Base-by-base conservation (phyloP, 37 sponge, comb jelly and placozoan genomes). In the Agelas oroides region DNA sequence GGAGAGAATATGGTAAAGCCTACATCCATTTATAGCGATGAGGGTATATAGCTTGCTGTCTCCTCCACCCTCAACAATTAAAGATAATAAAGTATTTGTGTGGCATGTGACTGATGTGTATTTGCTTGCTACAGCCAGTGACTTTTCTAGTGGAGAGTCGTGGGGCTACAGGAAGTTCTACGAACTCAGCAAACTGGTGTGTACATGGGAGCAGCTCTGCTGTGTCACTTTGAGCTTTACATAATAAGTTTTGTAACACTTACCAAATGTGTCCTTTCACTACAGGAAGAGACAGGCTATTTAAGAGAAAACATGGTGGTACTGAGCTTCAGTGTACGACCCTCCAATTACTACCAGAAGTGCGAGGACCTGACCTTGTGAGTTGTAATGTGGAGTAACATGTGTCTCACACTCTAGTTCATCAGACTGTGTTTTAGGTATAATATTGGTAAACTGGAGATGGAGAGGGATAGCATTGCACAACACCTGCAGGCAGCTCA, bases 111-210 rank as follows among this genome's bases (percentile, higher is more conserved):
- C n/a, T n/a, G n/a, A n/a, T n/a, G n/a, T n/a, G n/a, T n/a, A n/a
- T 8, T n/a, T 35, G 24, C 23, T 25, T 19, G 16, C 24, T 76
- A 32, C 75, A 95, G 96, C 78, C 14, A 95, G 93, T 69, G 92
- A 90, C 30, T 97, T 95, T 71, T 86, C 83, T 46, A 87, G 91
- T 66, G 98, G 98, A 8, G 98, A 98, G 54, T 96, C 81, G 25
- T 98, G 98, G 98, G 98, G 98, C 17, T 98, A 98, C 85, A 93
- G 86, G 71, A 86, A 92, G 61, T 98, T 91, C 89, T 96, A 84
- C 70, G 82, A 90, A 27, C 90, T 97, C 18, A 70, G 68, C 13
- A 78, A 71, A 65, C 81, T 96, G 86, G 96, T n/a, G n/a, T n/a
- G n/a, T 89, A 53, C 80, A 87, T 68, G 12, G 30, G 31, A 8